These are phyloP conservation scores for Drosophila bifasciata DNA, from an alignment of 1,140 invertebrate species.

Conservation along the genomic window DNA sequence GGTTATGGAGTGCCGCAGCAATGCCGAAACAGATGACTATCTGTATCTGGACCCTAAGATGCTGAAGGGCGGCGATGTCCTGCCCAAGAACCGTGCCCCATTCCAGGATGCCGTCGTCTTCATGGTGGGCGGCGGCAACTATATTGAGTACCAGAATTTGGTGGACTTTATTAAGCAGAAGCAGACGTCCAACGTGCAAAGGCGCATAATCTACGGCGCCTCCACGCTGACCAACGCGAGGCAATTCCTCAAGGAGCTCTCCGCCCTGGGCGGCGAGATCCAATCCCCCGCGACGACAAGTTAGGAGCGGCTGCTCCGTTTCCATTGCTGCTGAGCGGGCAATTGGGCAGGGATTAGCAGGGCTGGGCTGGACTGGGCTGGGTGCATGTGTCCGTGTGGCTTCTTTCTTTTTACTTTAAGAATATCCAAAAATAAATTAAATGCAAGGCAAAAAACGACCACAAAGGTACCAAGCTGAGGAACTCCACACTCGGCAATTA, in stretches of 20 bases:
- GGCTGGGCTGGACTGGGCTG: slow-evolving; percentile 10
- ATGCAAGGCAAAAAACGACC: slow-evolving; percentile 62
- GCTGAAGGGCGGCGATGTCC: slow-evolving; percentile 89
- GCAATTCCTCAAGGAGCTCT: slow-evolving; percentile 96
- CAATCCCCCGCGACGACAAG: slow-evolving; percentile 81
- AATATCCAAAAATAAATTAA: slow-evolving; percentile 82
- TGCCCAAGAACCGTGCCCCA: slow-evolving; percentile 88
- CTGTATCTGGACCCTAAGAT: slow-evolving; percentile 97
- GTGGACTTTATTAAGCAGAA: slow-evolving; percentile 96
- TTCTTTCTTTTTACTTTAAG: slow-evolving; percentile 70
- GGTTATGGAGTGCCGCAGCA: slow-evolving; percentile 93
- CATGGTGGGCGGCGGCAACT: slow-evolving; percentile 98
- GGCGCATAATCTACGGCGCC: slow-evolving; percentile 96
- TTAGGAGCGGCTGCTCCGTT: slow-evolving; percentile 68
- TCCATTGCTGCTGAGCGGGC: slow-evolving; percentile 64
- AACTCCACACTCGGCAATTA: slow-evolving; percentile 62
- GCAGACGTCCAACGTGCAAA: slow-evolving; percentile 88
- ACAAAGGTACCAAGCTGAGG: slow-evolving; percentile 12
- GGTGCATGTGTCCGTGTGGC: slow-evolving; percentile 44
- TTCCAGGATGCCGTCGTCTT: slow-evolving; percentile 97
- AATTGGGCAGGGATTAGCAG: slow-evolving; percentile 18
- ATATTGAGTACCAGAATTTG: slow-evolving; percentile 99
- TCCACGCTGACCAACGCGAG: slow-evolving; percentile 96
- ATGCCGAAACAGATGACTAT: slow-evolving; percentile 93
- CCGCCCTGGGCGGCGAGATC: slow-evolving; percentile 89